Evolutionary conservation across 2,888 invertebrate species (phyloP), one percentile per base, ranked within the genome.

Genomic region (Zelleria hepariella): DNA sequence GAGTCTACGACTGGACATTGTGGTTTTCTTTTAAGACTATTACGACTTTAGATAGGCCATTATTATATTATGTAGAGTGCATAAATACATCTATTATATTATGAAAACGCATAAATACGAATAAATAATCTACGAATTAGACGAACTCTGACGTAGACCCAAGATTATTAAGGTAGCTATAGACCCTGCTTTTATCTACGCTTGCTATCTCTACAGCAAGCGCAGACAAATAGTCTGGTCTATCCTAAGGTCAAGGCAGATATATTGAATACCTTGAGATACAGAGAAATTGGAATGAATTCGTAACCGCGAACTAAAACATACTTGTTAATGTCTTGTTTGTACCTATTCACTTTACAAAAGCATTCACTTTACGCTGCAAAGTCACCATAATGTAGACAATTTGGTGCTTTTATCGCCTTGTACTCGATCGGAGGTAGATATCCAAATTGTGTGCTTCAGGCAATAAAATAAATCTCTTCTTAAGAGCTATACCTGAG

Each of bases 401-500:
- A 70, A 77, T 78, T 70, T 74, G 69, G 53, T 52, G 53, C 57
- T 52, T 72, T 75, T 73, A 72, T 71, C 69, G 68, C 67, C 70
- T 67, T 62, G 72, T 75, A 68, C 66, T 70, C 73, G 73, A 76
- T 71, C 69, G 66, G 65, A 73, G 67, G 67, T 71, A 65, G 73
- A 74, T 74, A 76, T 74, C 74, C 72, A 70, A 80, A 78, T 74
- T 71, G 74, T 81, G 74, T 84, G 85, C 86, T 81, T 84, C 73
- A 69, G 80, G 78, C 81, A 80, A 83, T 87, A 87, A 88, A 83
- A 87, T 88, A 86, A 88, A 88, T 88, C 86, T 82, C 73, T 62
- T 71, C 74, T 80, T 84, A 85, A 86, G 79, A 80, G 82, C 32
- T 42, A 78, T 74, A 80, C 83, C 82, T 73, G 84, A 82, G 80